Base-by-base conservation (phyloP, 1,140 invertebrate species). In the Bombus difficillimus region DNA sequence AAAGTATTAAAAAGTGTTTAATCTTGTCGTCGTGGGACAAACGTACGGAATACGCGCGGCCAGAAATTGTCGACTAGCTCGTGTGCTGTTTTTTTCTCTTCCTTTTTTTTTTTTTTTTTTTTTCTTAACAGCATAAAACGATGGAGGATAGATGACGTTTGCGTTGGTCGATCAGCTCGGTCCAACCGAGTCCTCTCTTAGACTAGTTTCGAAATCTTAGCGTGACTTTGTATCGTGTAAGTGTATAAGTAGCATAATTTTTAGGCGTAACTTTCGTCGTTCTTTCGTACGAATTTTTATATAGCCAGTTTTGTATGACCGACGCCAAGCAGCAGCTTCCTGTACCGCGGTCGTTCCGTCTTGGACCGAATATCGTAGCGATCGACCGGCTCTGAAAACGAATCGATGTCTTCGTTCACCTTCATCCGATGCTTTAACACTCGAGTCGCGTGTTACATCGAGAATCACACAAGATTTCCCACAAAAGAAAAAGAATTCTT, bases 1-100 rank as follows among this genome's bases (percentile, higher is more conserved):
- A 93, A 93, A 92, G 92, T 94, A 93, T 92, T 92, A 91, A 89
- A 88, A 92, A 87, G 66, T 47, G 81, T 89, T 89, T 91, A 88
- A 91, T 90, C 88, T 86, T 89, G 88, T 89, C 86, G 87, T 88
- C 85, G 87, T 82, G 86, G 88, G 87, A 92, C 88, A 86, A 89
- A 88, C 85, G 86, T 86, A 88, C 81, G 86, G 87, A 79, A 81
- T 85, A 69, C 77, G 84, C 90, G 79, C 83, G 86, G 47, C 37
- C 81, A 75, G 81, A 80, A 84, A 90, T 53, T 73, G 71, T 86
- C 86, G 88, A 69, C 78, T 39, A 13, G 81, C 78, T 76, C 83
- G 68, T 72, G 37, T 12, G 39, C 34, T 53, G 6, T 53, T 22
- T 22, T 22, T 22, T 47, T 5, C 5, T 12, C 0, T 59, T 28